Evolutionary conservation across 2,888 invertebrate genomes (phyloP).

Genomic region (Lithophane socia): DNA sequence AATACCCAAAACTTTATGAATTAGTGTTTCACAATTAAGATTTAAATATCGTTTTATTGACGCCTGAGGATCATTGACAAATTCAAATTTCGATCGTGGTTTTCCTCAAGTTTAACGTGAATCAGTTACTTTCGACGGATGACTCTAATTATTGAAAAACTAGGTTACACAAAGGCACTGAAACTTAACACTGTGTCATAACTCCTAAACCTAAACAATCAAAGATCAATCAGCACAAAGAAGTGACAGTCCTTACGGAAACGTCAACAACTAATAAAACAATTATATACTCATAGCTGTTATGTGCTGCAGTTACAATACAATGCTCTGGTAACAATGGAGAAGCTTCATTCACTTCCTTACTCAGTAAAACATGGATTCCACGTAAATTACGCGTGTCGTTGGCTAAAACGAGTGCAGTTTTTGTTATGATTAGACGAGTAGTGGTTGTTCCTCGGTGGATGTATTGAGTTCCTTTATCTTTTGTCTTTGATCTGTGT

Average conservation of each 20-base stretch:
- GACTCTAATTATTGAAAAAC: not conserved
- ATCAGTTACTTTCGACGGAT: not conserved
- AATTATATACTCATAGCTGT: slow-evolving; percentile 37
- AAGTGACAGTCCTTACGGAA: slow-evolving; percentile 44
- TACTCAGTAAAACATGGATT: slow-evolving; percentile 56
- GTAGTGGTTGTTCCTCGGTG: slow-evolving; percentile 42
- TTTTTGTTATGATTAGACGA: slow-evolving; percentile 44
- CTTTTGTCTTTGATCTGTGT: slow-evolving; percentile 26
- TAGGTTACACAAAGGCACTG: not conserved
- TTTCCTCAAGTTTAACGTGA: slow-evolving; percentile 15
- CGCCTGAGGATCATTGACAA: not conserved
- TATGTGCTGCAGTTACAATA: slow-evolving; percentile 31
- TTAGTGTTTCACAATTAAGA: not conserved
- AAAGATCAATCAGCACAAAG: slow-evolving; percentile 28
- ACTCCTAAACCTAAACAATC: slow-evolving; percentile 13
- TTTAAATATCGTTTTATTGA: too few relatives aligned
- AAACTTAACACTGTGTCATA: not conserved
- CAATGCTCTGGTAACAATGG: slow-evolving; percentile 58
- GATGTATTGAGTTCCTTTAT: slow-evolving; percentile 51
- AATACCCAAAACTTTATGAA: slow-evolving; percentile 3
- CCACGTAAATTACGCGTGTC: slow-evolving; percentile 51
- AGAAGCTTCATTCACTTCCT: slow-evolving; percentile 58
- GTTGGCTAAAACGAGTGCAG: slow-evolving; percentile 41
- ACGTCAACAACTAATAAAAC: slow-evolving; percentile 41
- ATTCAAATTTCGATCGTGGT: not conserved